Conservation (phyloP, 2,888 invertebrate genomes). For the Neoscelio sp. region DNA sequence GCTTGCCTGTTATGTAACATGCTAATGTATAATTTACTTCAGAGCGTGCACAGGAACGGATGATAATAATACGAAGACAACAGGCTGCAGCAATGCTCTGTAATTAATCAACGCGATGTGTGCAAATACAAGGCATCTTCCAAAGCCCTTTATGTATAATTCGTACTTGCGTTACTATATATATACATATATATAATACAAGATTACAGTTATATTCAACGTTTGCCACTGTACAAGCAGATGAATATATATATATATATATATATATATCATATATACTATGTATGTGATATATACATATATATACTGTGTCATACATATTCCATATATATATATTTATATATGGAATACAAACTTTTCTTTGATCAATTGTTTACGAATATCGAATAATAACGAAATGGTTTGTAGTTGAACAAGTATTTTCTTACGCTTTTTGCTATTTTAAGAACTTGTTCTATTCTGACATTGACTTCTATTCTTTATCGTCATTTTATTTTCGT, state of each 20-base stretch:
- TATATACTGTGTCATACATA: too few species aligned
- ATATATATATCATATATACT: conserved; percentile 12
- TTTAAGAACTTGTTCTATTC: too few species aligned
- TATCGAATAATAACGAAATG: too few species aligned
- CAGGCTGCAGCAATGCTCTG: conserved; percentile 70
- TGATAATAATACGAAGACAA: conserved; percentile 61
- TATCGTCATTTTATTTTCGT: too few species aligned
- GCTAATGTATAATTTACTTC: conserved; percentile 64
- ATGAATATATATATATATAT: conserved; percentile 39
- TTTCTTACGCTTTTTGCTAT: too few species aligned
- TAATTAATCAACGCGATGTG: conserved; percentile 75
- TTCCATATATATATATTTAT: too few species aligned
- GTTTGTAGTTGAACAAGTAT: too few species aligned
- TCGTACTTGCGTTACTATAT: conserved; percentile 50
- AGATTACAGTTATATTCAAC: conserved; percentile 39
- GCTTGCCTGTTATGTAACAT: conserved; percentile 45
- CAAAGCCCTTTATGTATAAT: conserved; percentile 62
- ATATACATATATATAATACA: conserved; percentile 33
- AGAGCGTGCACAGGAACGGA: conserved; percentile 50
- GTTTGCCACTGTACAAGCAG: conserved; percentile 3
- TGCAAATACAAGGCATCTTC: conserved; percentile 65
- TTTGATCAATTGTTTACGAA: too few species aligned
- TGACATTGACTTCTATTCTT: too few species aligned
- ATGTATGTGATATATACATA: neutral
- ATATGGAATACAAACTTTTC: too few species aligned